These are phyloP conservation scores for Pithecia hirsuta DNA, from an alignment of 2,797 vertebrate species.

Conservation along the genomic window DNA sequence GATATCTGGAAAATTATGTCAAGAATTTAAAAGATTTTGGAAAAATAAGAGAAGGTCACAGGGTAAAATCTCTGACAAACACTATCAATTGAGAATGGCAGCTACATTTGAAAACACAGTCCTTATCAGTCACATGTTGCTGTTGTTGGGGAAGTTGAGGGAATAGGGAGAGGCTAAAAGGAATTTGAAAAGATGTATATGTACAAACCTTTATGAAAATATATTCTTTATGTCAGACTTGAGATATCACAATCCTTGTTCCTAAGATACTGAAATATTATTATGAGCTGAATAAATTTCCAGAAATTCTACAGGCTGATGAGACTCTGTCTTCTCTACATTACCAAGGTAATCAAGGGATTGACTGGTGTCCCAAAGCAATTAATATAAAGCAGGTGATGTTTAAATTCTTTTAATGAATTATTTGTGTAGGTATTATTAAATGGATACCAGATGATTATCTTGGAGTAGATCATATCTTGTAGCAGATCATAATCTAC, in stretches of 20 bases:
- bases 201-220: neutral
- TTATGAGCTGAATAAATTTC: neutral
- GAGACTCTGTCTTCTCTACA: neutral
- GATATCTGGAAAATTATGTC: neutral
- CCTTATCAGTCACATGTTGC: neutral
- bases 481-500: neutral
- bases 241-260: neutral
- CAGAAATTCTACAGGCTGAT: neutral
- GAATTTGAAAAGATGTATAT: neutral
- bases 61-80: neutral
- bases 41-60: constrained; percentile 4
- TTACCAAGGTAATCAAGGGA: neutral
- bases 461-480: neutral
- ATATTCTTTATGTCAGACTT: neutral
- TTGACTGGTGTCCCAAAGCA: neutral
- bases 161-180: neutral
- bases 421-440: neutral
- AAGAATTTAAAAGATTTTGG: neutral
- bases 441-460: neutral
- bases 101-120: neutral
- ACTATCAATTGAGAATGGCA: neutral
- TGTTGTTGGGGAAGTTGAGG: neutral
- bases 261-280: neutral
- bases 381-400: neutral
- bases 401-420: neutral